Evolutionary conservation across 2,113 vertebrate genomes (phyloP).

Genomic region (Malurus alboscapulatus): DNA sequence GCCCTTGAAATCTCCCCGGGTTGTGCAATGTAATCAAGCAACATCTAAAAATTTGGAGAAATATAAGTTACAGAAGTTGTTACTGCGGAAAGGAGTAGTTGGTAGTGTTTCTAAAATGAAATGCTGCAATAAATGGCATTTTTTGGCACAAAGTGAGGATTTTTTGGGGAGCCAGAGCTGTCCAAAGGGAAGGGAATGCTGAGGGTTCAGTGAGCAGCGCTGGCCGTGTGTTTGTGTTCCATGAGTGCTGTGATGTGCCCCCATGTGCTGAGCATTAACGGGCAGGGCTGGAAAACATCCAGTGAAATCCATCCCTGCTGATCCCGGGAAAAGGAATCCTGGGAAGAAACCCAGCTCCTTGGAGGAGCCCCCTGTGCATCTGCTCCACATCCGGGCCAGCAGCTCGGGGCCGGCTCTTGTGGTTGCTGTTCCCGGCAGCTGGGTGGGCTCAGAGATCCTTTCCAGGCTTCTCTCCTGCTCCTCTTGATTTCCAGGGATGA

Average conservation of each 20-base stretch:
- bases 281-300: not conserved
- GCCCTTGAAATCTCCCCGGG: not conserved
- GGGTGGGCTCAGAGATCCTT: not conserved
- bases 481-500: not conserved
- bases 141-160: not conserved
- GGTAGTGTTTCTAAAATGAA: not conserved
- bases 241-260: no score
- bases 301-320: no score
- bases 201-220: not conserved
- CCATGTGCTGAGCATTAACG: slow-evolving; percentile 28
- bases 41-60: not conserved
- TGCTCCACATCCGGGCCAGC: no score
- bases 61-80: not conserved
- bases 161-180: not conserved
- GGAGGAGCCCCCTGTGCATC: no score
- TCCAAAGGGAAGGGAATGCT: not conserved
- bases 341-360: not conserved
- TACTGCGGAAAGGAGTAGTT: not conserved
- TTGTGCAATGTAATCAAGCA: not conserved
- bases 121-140: not conserved
- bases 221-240: not conserved
- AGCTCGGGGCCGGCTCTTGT: no score
- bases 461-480: not conserved
- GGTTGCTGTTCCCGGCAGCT: not conserved
- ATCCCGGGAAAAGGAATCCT: no score